phyloP scores from a whole-genome alignment of 2,113 vertebrate genomes.

The Tachysurus fulvidraco region DNA sequence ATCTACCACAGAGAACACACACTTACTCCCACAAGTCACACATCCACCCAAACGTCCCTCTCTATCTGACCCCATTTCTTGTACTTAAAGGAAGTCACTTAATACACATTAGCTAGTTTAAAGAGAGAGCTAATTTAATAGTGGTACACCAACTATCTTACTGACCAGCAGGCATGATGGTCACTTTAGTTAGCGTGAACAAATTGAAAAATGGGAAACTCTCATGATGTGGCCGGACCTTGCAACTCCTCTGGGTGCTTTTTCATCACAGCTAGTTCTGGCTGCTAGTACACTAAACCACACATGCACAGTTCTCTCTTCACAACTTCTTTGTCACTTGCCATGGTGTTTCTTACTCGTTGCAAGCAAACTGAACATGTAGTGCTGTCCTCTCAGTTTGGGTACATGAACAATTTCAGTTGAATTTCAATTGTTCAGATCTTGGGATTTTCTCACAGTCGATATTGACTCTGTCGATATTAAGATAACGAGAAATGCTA shows the following conservation, averaged over 20 bases:
- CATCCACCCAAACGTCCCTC: slow-evolving; percentile 10
- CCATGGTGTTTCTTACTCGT: not conserved
- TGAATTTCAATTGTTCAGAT: not conserved
- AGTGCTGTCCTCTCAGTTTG: not conserved
- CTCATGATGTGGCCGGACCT: not conserved
- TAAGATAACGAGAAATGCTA: not conserved
- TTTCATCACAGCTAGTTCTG: not conserved
- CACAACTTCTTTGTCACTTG: not conserved
- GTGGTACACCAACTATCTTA: not conserved
- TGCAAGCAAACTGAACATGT: not conserved
- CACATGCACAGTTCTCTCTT: not conserved
- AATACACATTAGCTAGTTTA: not conserved
- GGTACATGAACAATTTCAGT: not conserved
- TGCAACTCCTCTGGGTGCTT: not conserved
- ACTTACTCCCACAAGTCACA: not conserved
- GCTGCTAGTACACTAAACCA: not conserved
- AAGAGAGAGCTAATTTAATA: not conserved
- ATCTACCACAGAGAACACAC: no score
- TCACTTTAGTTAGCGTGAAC: not conserved
- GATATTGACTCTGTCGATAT: not conserved
- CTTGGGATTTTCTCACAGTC: not conserved
- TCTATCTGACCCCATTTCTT: not conserved
- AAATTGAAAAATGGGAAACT: slow-evolving; percentile 6
- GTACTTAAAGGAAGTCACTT: slow-evolving; percentile 1
- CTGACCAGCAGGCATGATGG: slow-evolving; percentile 1